Evolutionary conservation across 2,888 invertebrate species (phyloP).

Genomic region (Brachyptera putata): DNA sequence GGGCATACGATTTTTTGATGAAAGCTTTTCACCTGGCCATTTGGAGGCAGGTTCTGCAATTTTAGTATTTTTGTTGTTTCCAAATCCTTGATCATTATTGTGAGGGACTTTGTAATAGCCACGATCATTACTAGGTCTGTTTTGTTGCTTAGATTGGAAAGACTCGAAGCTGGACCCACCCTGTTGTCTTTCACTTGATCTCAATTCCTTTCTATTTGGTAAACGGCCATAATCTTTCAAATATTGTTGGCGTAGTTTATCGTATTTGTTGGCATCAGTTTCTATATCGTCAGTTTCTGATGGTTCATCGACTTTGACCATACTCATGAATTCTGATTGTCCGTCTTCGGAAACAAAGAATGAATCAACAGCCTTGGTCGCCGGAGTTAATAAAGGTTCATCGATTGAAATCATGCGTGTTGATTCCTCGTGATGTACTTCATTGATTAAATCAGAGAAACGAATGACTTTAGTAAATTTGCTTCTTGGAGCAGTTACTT

Average conservation of each 20-base stretch:
- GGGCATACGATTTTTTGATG: not conserved
- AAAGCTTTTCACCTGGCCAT: not conserved
- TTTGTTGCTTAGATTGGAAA: too few species aligned
- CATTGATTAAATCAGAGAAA: not conserved
- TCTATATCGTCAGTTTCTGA: too few species aligned
- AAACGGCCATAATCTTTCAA: not conserved
- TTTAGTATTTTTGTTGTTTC: too few species aligned
- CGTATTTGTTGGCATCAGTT: not conserved
- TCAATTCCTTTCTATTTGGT: slow-evolving; percentile 2
- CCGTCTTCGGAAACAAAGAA: slow-evolving; percentile 11
- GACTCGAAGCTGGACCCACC: not conserved
- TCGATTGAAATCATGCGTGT: not conserved
- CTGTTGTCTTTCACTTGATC: not conserved
- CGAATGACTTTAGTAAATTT: not conserved
- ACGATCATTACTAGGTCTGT: too few species aligned
- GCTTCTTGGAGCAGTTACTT: not conserved
- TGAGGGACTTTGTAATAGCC: too few species aligned
- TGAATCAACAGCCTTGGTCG: not conserved
- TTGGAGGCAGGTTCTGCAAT: not conserved
- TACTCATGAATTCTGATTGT: not conserved
- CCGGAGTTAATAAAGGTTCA: not conserved
- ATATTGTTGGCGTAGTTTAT: not conserved
- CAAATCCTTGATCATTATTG: too few species aligned
- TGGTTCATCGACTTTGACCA: not conserved
- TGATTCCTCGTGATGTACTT: not conserved